A percentile compares a stretch with the other conserved stretches of the same genome.
These are phyloP conservation scores for Agrochola lota DNA, from an alignment of 2,888 invertebrate species.

Conservation along the genomic window DNA sequence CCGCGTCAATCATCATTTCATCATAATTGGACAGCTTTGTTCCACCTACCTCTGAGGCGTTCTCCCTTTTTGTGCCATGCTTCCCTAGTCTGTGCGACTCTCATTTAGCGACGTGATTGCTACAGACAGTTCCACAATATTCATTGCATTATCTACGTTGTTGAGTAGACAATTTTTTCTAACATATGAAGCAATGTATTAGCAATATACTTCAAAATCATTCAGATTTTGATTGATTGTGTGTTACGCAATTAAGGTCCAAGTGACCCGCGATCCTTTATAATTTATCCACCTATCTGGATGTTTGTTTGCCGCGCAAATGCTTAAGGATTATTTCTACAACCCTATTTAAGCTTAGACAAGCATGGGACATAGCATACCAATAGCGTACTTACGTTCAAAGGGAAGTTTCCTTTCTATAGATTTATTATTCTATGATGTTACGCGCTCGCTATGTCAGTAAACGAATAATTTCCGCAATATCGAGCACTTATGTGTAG, in stretches of 20 bases:
- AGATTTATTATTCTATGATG: not conserved
- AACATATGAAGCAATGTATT: too few species aligned
- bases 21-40: not conserved
- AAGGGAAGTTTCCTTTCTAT: constrained; percentile 12
- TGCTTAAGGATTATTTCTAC: not conserved
- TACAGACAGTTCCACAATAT: too few species aligned
- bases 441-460: constrained; percentile 7
- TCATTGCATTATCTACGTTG: too few species aligned
- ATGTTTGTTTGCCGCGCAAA: not conserved
- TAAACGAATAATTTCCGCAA: constrained; percentile 38
- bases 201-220: too few species aligned
- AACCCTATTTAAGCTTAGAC: not conserved
- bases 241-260: too few species aligned
- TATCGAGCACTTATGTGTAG: constrained; percentile 19
- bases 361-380: not conserved
- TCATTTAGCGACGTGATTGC: not conserved
- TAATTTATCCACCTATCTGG: not conserved
- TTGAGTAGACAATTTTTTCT: too few species aligned
- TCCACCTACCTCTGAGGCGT: not conserved
- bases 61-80: not conserved
- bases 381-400: too few species aligned
- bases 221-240: too few species aligned
- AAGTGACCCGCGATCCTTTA: not conserved
- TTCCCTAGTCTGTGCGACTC: not conserved
- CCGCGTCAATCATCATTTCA: not conserved